Base-by-base conservation (phyloP, 2,888 invertebrate genomes). In the Cepaea hortensis region DNA sequence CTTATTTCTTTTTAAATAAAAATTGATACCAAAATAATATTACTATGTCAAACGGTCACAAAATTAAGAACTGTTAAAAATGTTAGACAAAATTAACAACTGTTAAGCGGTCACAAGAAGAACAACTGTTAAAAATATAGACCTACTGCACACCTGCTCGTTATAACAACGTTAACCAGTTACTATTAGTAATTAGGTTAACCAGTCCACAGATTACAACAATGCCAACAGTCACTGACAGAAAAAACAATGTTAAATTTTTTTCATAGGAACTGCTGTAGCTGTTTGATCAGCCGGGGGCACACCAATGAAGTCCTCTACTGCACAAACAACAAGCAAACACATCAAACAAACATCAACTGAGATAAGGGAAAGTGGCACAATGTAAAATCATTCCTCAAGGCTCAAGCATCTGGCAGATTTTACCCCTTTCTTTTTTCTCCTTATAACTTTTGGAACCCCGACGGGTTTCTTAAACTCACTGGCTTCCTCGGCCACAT, bases 391-490 rank as follows among this genome's bases (percentile, higher is more conserved):
- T 50, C 62, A 76, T 84, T 84, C 76, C 61, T 20, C 61, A 76
- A 75, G 68, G 20, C 6, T 55, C 23, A 75, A 61, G 11, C 35
- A 76, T 55, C 13, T 75, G 35, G 62, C 13, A 72, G 18, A n/a
- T 5, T 77, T 55, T 83, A 75, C 84, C 81, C 77, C 87, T 46
- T 84, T 80, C 35, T 80, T 87, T 50, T 73, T 87, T 62, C 87
- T 84, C 80, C 84, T 72, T 48, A 87, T 65, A 11, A 87, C 87
- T 80, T 65, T 83, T 3, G 87, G 84, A 18, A 87, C 62, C 61
- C 80, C 84, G 61, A 75, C 7, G n/a, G 84, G 87, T 35, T 84
- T 73, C 68, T 81, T 75, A 68, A 87, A 84, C 50, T 84, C 80
- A 61, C 46, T 61, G 61, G 20, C 15, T 18, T 62, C 80, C 46